A percentile compares a stretch with the other conserved stretches of the same genome.
Evolutionary conservation across 2,797 vertebrate genomes (phyloP).

Genomic region (Lutjanus campechanus): DNA sequence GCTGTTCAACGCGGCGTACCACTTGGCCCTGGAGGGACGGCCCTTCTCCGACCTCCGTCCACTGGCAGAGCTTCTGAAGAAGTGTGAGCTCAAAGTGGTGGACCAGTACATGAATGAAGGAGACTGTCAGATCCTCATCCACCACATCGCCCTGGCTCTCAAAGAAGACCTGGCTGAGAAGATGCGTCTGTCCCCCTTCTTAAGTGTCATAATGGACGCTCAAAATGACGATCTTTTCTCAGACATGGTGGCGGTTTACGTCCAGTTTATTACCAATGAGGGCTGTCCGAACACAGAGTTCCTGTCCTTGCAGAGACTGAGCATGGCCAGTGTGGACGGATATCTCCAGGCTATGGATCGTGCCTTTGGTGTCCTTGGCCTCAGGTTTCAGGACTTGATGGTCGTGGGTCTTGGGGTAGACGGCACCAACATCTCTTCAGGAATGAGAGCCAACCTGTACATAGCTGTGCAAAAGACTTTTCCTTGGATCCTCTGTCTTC

Average conservation of each 20-base stretch:
- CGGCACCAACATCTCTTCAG: conserved; percentile 91
- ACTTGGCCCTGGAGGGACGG: conserved; percentile 93
- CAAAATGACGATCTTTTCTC: conserved; percentile 93
- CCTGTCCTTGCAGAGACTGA: conserved; percentile 94
- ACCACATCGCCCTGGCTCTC: conserved; percentile 92
- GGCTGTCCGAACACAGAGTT: conserved; percentile 94
- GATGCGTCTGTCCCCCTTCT: conserved; percentile 93
- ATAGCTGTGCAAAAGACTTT: conserved; percentile 93
- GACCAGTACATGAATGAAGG: conserved; percentile 99
- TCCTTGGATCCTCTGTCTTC: conserved; percentile 95
- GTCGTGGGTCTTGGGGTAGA: conserved; percentile 93
- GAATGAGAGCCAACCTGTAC: conserved; percentile 91
- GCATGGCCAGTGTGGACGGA: conserved; percentile 90
- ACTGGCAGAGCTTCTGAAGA: conserved; percentile 93
- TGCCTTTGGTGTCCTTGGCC: conserved; percentile 91
- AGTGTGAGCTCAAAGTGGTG: conserved; percentile 96
- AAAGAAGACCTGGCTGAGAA: conserved; percentile 95
- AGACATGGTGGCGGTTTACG: conserved; percentile 93
- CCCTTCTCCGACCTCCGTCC: conserved; percentile 94
- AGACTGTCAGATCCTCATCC: conserved; percentile 95
- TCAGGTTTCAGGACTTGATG: conserved; percentile 92
- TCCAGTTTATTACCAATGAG: conserved; percentile 93
- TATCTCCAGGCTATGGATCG: conserved; percentile 94
- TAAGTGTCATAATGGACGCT: conserved; percentile 95
- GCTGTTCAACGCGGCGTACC: conserved; percentile 96